phyloP scores from a whole-genome alignment of 2,797 vertebrate genomes.

The Cirrhinus molitorella region DNA sequence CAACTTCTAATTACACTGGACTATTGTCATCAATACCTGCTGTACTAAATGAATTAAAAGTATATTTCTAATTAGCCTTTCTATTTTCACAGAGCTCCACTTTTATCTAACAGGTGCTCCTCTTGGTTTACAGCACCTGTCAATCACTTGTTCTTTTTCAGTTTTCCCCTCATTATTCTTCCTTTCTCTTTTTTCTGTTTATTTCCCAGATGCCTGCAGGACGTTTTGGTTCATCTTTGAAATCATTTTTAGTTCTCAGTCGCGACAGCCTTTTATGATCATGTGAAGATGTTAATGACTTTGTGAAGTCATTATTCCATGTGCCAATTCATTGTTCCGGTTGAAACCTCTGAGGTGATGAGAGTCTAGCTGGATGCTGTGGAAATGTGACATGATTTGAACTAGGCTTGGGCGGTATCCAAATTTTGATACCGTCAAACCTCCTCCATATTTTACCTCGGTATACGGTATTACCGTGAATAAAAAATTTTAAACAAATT shows the following conservation, averaged over 20 bases:
- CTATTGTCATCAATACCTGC: not conserved
- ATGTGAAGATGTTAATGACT: constrained; percentile 79
- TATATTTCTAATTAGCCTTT: not conserved
- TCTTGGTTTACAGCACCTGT: constrained; percentile 7
- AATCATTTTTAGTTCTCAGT: constrained; percentile 76
- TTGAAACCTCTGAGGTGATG: not conserved
- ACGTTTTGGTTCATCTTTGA: constrained; percentile 76
- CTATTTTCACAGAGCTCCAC: not conserved
- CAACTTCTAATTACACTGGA: not conserved
- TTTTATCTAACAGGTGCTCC: not conserved
- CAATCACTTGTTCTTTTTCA: not conserved
- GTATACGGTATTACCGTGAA: too few species aligned
- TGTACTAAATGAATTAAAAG: not conserved
- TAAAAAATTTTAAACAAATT: too few species aligned
- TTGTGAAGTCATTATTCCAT: constrained; percentile 61
- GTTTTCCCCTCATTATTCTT: not conserved
- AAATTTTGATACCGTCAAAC: too few species aligned
- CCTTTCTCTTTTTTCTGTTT: constrained; percentile 47
- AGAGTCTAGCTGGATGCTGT: constrained; percentile 11
- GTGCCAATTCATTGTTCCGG: constrained; percentile 7
- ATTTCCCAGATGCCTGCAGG: constrained; percentile 69
- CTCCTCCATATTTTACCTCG: too few species aligned
- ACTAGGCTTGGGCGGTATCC: too few species aligned
- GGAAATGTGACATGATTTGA: not conserved
- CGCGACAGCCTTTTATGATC: constrained; percentile 71